Percentiles rank a stretch among this genome's conserved stretches.
Conservation (phyloP, 2,113 vertebrate species). For the Pterophyllum scalare region DNA sequence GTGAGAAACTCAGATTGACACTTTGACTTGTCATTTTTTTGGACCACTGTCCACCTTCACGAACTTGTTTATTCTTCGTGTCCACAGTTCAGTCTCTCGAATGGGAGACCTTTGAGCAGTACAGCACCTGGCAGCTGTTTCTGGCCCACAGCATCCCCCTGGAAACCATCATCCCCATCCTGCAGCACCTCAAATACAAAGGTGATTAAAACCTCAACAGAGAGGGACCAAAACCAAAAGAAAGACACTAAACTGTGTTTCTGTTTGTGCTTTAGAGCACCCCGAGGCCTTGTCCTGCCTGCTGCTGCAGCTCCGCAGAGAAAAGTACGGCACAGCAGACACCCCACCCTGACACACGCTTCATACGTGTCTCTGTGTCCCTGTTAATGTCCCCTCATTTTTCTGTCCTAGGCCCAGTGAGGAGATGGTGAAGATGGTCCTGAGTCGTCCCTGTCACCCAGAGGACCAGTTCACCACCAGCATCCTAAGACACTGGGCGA, state of each 20-base stretch:
- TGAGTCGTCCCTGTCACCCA: constrained; percentile 91
- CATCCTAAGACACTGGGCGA: constrained; percentile 94
- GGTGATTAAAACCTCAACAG: constrained; percentile 77
- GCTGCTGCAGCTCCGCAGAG: constrained; percentile 91
- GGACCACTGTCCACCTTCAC: background rate
- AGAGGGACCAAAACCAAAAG: background rate
- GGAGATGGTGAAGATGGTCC: constrained; percentile 99
- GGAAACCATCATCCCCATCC: constrained; percentile 94
- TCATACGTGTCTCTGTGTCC: rapidly evolving
- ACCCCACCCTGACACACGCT: no score
- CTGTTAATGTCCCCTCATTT: background rate
- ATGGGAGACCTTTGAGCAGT: constrained; percentile 98
- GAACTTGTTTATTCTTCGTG: background rate
- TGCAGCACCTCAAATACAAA: constrained; percentile 97
- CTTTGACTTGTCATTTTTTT: background rate
- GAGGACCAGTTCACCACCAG: constrained; percentile 98
- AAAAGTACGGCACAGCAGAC: constrained; percentile 83
- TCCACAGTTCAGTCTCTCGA: constrained; percentile 92
- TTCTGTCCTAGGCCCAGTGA: constrained; percentile 86
- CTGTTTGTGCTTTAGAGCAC: constrained; percentile 83
- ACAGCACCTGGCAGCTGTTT: constrained; percentile 98
- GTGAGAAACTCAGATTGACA: constrained; percentile 79
- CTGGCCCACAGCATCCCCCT: constrained; percentile 93
- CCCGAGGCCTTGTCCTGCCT: constrained; percentile 94
- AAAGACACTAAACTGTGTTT: background rate